These are phyloP conservation scores for Chelon auratus DNA, from an alignment of 2,797 vertebrate species.

Conservation along the genomic window DNA sequence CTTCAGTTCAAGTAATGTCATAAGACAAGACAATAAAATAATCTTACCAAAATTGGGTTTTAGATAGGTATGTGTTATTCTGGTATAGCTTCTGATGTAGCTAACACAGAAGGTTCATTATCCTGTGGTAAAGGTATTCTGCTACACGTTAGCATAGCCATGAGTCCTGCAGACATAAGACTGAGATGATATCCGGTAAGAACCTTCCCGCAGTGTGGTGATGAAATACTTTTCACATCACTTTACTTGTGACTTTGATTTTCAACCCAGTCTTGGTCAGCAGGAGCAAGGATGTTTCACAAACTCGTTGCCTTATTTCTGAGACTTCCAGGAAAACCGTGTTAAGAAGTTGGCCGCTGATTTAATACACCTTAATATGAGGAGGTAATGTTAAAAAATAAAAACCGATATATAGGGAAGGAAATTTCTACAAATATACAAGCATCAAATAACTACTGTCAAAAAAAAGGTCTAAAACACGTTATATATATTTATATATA, in stretches of 20 bases:
- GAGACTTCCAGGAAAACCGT: slow-evolving; percentile 22
- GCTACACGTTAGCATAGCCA: background rate
- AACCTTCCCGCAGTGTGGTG: slow-evolving; percentile 38
- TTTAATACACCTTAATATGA: slow-evolving; percentile 39
- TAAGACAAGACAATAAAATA: slow-evolving; percentile 38
- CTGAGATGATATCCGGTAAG: background rate
- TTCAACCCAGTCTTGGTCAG: slow-evolving; percentile 32
- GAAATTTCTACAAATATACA: slow-evolving; percentile 82
- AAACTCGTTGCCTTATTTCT: slow-evolving; percentile 16
- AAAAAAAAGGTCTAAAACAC: slow-evolving; percentile 63
- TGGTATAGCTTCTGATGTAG: slow-evolving; percentile 15
- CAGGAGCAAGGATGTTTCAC: slow-evolving; percentile 7
- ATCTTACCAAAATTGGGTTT: slow-evolving; percentile 25
- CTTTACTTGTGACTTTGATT: slow-evolving; percentile 14
- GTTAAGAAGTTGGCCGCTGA: slow-evolving; percentile 29
- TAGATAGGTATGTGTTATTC: slow-evolving; percentile 15
- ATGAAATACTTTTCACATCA: slow-evolving; percentile 11
- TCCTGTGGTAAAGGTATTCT: background rate
- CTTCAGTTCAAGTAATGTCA: slow-evolving; percentile 69
- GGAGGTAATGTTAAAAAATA: slow-evolving; percentile 36
- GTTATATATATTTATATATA: slow-evolving; percentile 52
- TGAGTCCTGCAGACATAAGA: background rate
- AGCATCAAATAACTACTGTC: slow-evolving; percentile 69
- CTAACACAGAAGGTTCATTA: background rate
- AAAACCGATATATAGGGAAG: slow-evolving; percentile 58